These are phyloP conservation scores for Neopipo cinnamomea DNA, from an alignment of 2,113 vertebrate genomes.

Conservation along the genomic window DNA sequence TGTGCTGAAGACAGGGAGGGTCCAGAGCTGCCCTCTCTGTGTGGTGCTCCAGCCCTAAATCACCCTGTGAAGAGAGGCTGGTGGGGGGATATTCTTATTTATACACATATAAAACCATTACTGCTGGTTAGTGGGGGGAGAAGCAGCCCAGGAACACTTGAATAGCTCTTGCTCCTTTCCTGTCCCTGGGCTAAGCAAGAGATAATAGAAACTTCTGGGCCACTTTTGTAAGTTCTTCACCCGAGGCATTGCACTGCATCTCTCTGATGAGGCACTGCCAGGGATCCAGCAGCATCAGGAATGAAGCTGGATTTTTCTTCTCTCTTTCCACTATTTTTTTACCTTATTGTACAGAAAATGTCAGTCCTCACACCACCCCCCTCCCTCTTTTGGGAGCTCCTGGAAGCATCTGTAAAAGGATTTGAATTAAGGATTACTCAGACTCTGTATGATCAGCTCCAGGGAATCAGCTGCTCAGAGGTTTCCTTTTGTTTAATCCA, in stretches of 20 bases:
- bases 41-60: neutral
- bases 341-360: neutral
- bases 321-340: neutral
- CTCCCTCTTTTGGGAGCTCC: neutral
- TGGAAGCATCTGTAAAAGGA: neutral
- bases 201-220: neutral
- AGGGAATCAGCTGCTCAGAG: neutral
- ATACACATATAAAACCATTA: neutral
- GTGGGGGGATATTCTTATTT: neutral
- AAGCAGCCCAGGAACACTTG: neutral
- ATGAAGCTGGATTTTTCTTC: neutral
- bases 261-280: neutral
- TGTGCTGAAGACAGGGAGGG: neutral
- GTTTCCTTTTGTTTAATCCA: neutral
- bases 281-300: neutral
- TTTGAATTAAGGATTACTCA: neutral
- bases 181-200: neutral
- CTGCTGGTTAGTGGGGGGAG: neutral
- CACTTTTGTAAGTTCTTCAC: neutral
- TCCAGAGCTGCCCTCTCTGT: neutral
- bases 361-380: neutral
- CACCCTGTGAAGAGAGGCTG: neutral
- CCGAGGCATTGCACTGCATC: neutral
- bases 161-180: neutral
- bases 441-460: too few species aligned